Percentiles rank a stretch among this genome's conserved stretches.
Conservation (phyloP, 2,113 vertebrate genomes). For the Protomyctophum bolini region DNA sequence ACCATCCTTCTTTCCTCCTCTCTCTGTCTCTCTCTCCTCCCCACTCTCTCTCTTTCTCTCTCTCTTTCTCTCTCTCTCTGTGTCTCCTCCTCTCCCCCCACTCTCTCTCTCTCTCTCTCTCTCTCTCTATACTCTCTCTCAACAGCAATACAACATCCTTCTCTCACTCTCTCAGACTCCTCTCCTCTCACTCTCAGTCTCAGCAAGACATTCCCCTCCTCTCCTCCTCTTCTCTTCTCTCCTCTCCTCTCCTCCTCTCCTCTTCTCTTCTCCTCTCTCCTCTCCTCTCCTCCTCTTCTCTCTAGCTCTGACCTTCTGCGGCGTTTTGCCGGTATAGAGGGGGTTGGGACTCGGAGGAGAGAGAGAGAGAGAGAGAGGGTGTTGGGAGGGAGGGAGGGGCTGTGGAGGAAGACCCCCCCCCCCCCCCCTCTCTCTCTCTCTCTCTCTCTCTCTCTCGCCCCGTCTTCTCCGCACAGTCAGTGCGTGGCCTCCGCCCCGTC, state of each 20-base stretch:
- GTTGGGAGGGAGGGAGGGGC: background rate
- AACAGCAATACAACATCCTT: background rate
- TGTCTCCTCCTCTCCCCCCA: constrained; percentile 13
- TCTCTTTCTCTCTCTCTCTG: constrained; percentile 26
- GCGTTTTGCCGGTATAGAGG: constrained; percentile 62
- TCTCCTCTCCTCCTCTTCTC: too few species aligned
- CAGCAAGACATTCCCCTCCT: background rate
- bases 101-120: constrained; percentile 6
- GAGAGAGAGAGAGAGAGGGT: background rate
- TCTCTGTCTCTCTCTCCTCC: constrained; percentile 39
- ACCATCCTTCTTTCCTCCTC: background rate
- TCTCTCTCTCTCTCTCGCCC: constrained; percentile 21
- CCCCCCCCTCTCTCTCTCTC: constrained; percentile 5
- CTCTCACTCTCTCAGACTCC: background rate
- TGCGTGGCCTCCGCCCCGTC: constrained; percentile 61
- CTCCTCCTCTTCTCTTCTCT: constrained; percentile 32
- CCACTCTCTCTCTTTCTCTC: constrained; percentile 32
- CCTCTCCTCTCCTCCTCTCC: too few species aligned
- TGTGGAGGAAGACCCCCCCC: constrained; percentile 30
- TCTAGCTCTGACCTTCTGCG: constrained; percentile 66
- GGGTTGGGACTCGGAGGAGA: constrained; percentile 71
- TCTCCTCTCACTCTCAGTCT: background rate
- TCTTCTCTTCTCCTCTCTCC: too few species aligned
- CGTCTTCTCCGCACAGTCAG: background rate
- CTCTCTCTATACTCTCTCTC: background rate